Evolutionary conservation across 2,888 invertebrate genomes (phyloP).

Genomic region (Fragum sueziense): DNA sequence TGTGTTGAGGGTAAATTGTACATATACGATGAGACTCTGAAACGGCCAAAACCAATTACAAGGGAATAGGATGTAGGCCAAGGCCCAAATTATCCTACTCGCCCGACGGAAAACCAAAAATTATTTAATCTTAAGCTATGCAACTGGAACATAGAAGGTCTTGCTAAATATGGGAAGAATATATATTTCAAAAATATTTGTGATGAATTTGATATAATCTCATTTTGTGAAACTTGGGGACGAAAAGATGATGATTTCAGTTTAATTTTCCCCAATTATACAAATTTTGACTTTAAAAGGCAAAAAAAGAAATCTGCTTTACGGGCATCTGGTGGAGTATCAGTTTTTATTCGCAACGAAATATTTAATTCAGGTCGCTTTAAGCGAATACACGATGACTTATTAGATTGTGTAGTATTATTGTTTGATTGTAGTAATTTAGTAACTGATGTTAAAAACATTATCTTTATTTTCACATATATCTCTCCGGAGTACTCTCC

Average conservation of each 20-base stretch:
- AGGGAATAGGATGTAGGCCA: background rate
- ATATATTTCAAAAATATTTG: background rate
- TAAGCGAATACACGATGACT: background rate
- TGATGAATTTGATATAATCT: background rate
- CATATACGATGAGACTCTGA: background rate
- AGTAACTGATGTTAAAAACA: too few relatives aligned
- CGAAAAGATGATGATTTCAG: background rate
- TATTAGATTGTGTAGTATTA: constrained; percentile 1
- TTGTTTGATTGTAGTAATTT: too few relatives aligned
- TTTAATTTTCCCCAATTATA: background rate
- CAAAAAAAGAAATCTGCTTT: too few relatives aligned
- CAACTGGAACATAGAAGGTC: background rate
- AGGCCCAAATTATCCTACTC: background rate
- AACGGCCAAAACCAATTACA: background rate
- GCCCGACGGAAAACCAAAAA: background rate
- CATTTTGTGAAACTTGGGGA: background rate
- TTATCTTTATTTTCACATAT: too few relatives aligned
- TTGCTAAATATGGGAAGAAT: background rate
- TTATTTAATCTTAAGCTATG: background rate
- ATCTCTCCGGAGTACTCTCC: too few relatives aligned
- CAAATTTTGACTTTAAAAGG: background rate
- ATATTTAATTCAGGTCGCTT: background rate
- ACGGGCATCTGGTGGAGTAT: background rate
- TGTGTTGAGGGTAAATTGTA: background rate
- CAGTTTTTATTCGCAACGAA: background rate